Evolutionary conservation across 2,888 invertebrate genomes (phyloP), one percentile per base, ranked within the genome.

Genomic region (Apamea crenata): DNA sequence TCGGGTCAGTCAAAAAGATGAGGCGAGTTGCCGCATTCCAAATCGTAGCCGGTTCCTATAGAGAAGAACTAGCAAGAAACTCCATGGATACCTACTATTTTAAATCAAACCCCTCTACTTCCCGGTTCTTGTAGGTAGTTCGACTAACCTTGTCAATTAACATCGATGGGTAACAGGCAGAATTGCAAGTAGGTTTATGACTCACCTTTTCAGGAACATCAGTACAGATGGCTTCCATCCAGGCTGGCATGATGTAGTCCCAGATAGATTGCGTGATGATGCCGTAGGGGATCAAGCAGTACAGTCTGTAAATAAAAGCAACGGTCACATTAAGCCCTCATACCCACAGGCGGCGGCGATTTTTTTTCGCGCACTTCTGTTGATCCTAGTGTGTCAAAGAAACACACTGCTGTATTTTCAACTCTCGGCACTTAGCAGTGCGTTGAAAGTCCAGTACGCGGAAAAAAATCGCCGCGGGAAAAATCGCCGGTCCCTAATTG

Each of bases 201-300:
- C 32, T 80, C 47, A 95, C 99, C 93, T 99, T 98, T 93, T 99
- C 98, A 0, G 99, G 98, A 0, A 99, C 99, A 92, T 99, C 99
- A 83, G 98, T 98, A 74, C 99, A 99, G 87, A 99, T 99, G 0
- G 99, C 99, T 95, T 99, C 99, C 98, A 99, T 98, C 99, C 99
- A 99, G 91, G 99, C 98, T 0, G 99, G 99, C 99, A 99, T 99
- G 40, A 99, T 99, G 93, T 98, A 98, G 93, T 99, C 99, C 99
- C 99, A 99, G 78, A 99, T 99, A 91, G 99, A 99, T 87, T 99
- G 98, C 0, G 99, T 99, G 87, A 99, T 99, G 47, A 99, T 98
- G 90, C 99, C 99, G 94, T 99, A 99, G 0, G 99, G 99, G 56
- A 99, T 99, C 84, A 99, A 96, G 93, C 99, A 99, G 93, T 99